Base-by-base conservation (phyloP, 2,888 invertebrate genomes). In the Thalpophila matura region DNA sequence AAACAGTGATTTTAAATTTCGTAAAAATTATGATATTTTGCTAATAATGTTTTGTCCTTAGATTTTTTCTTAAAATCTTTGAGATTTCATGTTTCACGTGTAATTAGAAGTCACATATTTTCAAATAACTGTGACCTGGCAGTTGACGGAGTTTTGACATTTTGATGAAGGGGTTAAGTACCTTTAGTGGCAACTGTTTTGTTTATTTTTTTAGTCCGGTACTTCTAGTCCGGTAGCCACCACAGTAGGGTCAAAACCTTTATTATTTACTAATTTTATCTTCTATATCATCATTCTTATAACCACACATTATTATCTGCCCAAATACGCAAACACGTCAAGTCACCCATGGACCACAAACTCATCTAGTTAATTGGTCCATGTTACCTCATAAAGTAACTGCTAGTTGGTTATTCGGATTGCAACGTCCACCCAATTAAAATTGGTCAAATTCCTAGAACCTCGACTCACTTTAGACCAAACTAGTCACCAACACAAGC, bases 341-440 rank as follows among this genome's bases (percentile, higher is more conserved):
- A 56, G 47, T 53, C 38, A 26, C 14, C 7, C 26, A 22, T 71
- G 40, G 12, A 55, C 22, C 47, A 53, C 42, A 27, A 20, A 42
- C 43, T 22, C 35, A 42, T 66, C 27, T 16, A 46, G 31, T 24
- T 54, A 72, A 60, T 66, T 60, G 55, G 72, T 50, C 26, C 53
- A 22, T 66, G 65, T 71, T 54, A 57, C 55, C 29, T 55, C 20
- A 64, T 53, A 54, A 57, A 71, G 56, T 55, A 61, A 16, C 14
- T 57, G 40, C 57, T 66, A 54, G 56, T 72, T 72, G 40, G 50
- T 42, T 60, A 71, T 65, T 56, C 56, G 51, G 57, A 68, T 74
- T 68, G 59, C 68, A 68, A 62, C 74, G 49, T 74, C 63, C 58
- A 73, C 56, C 69, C 57, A 68, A 73, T 73, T 74, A 74, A 64